Conservation (phyloP, 2,797 vertebrate species). For the Typhlichthys eigenmanni region DNA sequence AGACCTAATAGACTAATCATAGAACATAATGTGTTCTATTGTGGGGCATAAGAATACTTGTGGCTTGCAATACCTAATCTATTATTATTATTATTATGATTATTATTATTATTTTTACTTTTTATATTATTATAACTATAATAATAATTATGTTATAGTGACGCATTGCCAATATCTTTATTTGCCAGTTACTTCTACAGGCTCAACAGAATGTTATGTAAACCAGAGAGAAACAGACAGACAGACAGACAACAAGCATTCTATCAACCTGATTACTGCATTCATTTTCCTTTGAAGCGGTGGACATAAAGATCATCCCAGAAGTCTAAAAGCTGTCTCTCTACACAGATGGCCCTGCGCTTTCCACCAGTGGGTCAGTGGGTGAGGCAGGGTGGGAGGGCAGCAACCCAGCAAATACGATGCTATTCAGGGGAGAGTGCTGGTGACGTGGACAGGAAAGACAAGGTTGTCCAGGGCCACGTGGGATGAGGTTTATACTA, state of each 20-base stretch:
- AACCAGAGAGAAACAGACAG: constrained; percentile 28
- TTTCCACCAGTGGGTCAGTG: constrained; percentile 84
- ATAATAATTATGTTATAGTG: constrained; percentile 2
- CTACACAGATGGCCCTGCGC: constrained; percentile 68
- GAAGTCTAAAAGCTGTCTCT: constrained; percentile 76
- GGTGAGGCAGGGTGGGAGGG: constrained; percentile 59
- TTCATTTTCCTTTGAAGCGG: constrained; percentile 31
- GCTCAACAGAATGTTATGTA: constrained; percentile 46
- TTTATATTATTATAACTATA: not conserved
- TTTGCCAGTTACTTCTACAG: constrained; percentile 33
- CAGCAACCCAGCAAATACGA: constrained; percentile 33
- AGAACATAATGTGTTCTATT: too few relatives aligned
- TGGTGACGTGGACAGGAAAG: constrained; percentile 71
- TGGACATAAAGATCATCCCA: constrained; percentile 74
- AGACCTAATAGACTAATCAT: too few relatives aligned
- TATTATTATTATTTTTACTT: too few relatives aligned
- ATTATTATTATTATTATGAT: too few relatives aligned
- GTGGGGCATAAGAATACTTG: too few relatives aligned
- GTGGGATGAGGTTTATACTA: constrained; percentile 66
- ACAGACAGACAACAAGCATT: constrained; percentile 48
- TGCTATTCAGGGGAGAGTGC: constrained; percentile 71
- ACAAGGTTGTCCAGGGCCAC: constrained; percentile 73
- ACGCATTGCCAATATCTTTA: constrained; percentile 22
- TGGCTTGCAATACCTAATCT: too few relatives aligned
- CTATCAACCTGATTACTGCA: constrained; percentile 54